These are phyloP conservation scores for Phaethornis superciliosus DNA, from an alignment of 2,113 vertebrate genomes.

Conservation along the genomic window DNA sequence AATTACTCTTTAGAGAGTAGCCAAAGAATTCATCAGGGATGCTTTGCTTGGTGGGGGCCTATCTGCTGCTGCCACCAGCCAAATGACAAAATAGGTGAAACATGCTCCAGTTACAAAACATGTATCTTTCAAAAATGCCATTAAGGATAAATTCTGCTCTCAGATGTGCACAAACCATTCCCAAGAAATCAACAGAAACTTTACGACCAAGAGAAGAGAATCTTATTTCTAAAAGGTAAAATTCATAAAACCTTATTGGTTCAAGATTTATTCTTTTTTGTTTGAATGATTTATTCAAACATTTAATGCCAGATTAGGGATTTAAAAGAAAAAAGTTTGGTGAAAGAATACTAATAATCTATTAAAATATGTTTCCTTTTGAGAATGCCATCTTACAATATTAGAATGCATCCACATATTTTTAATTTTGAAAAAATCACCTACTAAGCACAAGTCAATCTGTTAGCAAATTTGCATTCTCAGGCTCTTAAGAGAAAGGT, in stretches of 20 bases:
- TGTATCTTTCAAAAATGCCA: conserved; percentile 8
- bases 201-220: not conserved
- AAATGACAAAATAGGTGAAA: conserved; percentile 1
- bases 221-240: not conserved
- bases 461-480: conserved; percentile 55
- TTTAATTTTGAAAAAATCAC: conserved; percentile 26
- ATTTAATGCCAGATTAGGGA: not conserved
- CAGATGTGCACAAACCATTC: not conserved
- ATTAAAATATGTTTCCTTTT: not conserved
- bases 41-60: not conserved
- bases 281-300: not conserved
- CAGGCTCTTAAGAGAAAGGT: conserved; percentile 27
- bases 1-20: not conserved
- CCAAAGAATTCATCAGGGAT: not conserved
- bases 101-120: not conserved
- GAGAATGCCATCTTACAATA: not conserved
- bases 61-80: not conserved
- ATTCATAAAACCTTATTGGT: not conserved
- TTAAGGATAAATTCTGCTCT: conserved; percentile 1
- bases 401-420: not conserved
- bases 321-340: not conserved
- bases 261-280: not conserved
- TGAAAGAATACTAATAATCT: not conserved
- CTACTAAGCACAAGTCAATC: conserved; percentile 12
- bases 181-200: not conserved